Evolutionary conservation across 2,113 vertebrate genomes (phyloP), one percentile per base, ranked within the genome.

Genomic region (Sylvia atricapilla): DNA sequence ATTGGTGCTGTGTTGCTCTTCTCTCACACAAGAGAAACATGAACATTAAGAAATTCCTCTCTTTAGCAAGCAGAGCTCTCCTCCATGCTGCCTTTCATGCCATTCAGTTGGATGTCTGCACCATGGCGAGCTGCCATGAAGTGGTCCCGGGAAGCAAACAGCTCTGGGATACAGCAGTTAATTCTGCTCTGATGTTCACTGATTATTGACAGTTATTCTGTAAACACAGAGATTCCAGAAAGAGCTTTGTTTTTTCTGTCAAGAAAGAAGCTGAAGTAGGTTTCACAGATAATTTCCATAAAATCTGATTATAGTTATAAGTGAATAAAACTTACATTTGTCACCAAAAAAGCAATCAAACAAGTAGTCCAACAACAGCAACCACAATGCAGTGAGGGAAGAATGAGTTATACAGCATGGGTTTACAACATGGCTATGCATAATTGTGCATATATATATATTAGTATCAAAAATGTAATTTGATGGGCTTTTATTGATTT

Each of bases 401-500:
- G 23, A 76, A 23, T 0, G 1, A 76, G 35, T 64, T 39, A 15
- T 1, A 27, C 2, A 56, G 7, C 23, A 35, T 2, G 5, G 3
- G 4, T 63, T 66, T 64, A 44, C 33, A 74, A 41, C 2, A 5
- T 35, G 62, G 20, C 14, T 1, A 0, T 41, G 9, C 24, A n/a
- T 20, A 10, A 0, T 0, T 24, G 8, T 33, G 10, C 0, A 2
- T 19, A 14, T 3, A 9, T 3, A 9, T 30, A 12, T 16, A 11
- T 52, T 35, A 28, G 7, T 39, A 50, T 4, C 2, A 47, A 74
- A 82, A 21, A 21, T 6, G 2, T 17, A 25, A 66, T 56, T 46
- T 83, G 7, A 70, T 4, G 2, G 11, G 5, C 23, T 59, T 66
- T 23, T 23, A 15, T 13, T 35, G 5, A 35, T 67, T 68, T 3